Evolutionary conservation across 2,888 invertebrate species (phyloP), one percentile per base, ranked within the genome.

Genomic region (Rotaria sp.): DNA sequence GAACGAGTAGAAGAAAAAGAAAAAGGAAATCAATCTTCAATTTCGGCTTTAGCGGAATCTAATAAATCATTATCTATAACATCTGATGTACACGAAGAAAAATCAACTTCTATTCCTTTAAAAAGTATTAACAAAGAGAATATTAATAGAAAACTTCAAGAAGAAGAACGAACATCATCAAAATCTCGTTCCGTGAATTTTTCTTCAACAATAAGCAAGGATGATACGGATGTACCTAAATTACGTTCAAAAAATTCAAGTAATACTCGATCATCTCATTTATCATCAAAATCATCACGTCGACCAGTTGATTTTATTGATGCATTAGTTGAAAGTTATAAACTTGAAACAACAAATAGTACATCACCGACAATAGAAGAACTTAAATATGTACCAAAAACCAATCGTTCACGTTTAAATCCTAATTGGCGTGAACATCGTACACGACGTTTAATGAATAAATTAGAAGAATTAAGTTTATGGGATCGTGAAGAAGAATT

Each of bases 381-480:
- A 26, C 45, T 26, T 45, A 80, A 80, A 80, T 80, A 80, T 80
- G 80, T 45, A 41, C 45, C 80, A 26, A 80, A 80, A 80, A 80
- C 80, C 2, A n/a, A 26, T 45, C 80, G 15, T 45, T 0, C 80
- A 80, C 80, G 80, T 45, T 45, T 80, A 15, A 80, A 80, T 80
- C 80, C 80, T 2, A 80, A 80, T n/a, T 80, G 80, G 80, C 80
- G 80, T 80, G 80, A 80, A 45, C 80, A 80, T 80, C 80, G 80
- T n/a, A 80, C 80, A 80, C 18, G 45, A 45, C 80, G 80, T 26
- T 45, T 80, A 45, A 80, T 80, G 80, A 80, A 80, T 45, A 80
- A 45, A 80, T 80, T 80, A 45, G 80, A 80, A 80, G 80, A 80
- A 80, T 80, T 80, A 80, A 80, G 80, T 45, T 80, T 80, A 80